Conservation (phyloP, 1,140 invertebrate species). For the Ladona fulva region DNA sequence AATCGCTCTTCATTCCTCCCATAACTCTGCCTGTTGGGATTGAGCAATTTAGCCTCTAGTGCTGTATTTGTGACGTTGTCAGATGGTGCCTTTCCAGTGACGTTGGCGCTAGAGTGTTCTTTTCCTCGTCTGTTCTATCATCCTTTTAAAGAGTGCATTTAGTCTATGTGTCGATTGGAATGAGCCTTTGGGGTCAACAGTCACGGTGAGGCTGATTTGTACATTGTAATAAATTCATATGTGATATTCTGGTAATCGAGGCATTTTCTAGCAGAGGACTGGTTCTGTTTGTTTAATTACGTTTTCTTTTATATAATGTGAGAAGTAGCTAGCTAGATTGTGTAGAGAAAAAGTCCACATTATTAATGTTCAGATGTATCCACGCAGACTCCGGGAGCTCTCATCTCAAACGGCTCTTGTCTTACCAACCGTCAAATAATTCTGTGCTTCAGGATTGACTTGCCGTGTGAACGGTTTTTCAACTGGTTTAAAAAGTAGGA, state of each 20-base stretch:
- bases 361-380: neutral
- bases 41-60: neutral
- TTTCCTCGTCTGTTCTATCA: neutral
- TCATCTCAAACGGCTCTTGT: neutral
- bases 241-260: slow-evolving; percentile 5
- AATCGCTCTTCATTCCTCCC: neutral
- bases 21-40: neutral
- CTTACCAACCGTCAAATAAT: neutral
- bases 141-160: neutral
- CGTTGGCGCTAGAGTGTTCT: neutral
- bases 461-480: neutral
- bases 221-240: slow-evolving; percentile 8
- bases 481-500: neutral
- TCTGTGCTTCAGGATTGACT: neutral
- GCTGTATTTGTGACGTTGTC: neutral
- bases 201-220: neutral
- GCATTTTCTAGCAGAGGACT: neutral
- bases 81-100: neutral
- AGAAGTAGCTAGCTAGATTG: slow-evolving; percentile 6
- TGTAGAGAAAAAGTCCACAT: neutral
- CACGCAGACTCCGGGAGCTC: neutral
- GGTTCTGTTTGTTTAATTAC: slow-evolving; percentile 1
- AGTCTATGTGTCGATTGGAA: neutral
- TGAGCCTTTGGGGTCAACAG: neutral
- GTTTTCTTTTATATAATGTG: slow-evolving; percentile 8